phyloP scores from a whole-genome alignment of 1,140 invertebrate genomes.

The Eufriesea mexicana region DNA sequence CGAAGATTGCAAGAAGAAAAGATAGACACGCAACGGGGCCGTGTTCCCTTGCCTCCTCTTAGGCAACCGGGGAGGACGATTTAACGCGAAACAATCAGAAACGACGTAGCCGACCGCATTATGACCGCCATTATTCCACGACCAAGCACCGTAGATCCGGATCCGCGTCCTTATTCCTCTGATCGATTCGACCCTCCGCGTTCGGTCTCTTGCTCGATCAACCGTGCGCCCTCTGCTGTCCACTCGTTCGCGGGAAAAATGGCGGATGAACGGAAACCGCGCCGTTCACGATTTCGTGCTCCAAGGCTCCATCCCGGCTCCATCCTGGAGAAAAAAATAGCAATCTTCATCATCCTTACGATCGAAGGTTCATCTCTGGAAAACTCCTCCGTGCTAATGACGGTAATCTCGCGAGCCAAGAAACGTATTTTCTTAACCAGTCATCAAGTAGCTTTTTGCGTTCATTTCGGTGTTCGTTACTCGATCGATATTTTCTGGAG shows the following conservation, averaged over 20 bases:
- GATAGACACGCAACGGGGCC: slow-evolving; percentile 17
- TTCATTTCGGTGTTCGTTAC: neutral
- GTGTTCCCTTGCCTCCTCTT: neutral
- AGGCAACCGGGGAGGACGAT: neutral
- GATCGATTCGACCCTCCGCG: neutral
- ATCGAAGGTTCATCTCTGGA: neutral
- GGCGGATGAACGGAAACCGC: neutral
- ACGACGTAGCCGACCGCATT: slow-evolving; percentile 16
- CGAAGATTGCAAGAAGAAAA: slow-evolving; percentile 6
- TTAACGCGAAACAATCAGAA: slow-evolving; percentile 40
- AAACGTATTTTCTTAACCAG: slow-evolving; percentile 1
- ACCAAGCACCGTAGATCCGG: neutral
- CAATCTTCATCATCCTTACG: neutral
- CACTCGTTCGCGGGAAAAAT: neutral
- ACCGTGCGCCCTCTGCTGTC: neutral
- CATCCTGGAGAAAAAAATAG: neutral
- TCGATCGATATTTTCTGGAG: neutral
- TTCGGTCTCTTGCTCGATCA: neutral
- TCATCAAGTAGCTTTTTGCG: neutral
- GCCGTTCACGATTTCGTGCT: neutral
- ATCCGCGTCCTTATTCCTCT: neutral
- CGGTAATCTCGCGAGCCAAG: neutral
- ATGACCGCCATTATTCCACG: slow-evolving; percentile 19
- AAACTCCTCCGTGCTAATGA: neutral
- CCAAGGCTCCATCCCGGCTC: neutral